Base-by-base conservation (phyloP, 2,113 vertebrate genomes). In the Cinclus cinclus region DNA sequence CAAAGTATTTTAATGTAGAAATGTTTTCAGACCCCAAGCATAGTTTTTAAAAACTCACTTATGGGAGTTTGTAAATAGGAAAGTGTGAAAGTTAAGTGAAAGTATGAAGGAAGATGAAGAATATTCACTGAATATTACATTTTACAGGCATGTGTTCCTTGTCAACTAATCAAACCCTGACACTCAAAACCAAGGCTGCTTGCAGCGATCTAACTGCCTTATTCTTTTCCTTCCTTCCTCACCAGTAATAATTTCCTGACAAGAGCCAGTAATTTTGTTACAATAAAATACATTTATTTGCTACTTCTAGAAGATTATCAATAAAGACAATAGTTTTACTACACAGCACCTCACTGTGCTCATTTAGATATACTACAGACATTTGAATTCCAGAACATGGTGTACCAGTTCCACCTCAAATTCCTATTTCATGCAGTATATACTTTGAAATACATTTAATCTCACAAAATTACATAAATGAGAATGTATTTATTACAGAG, bases 81-180 rank as follows among this genome's bases (percentile, higher is more conserved):
- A 55, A 37, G 4, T 42, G 25, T 33, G 56, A 73, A 80, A 71
- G 6, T 4, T 71, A 64, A 49, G 31, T 71, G 23, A 42, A 76
- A 73, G 30, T 12, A 56, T 23, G 16, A 75, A 46, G 47, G 35
- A 37, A 52, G 18, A 70, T 41, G 13, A 79, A 80, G 11, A 74
- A 55, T 15, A 7, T 64, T 74, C 33, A 27, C 15, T 33, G 22
- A 77, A 14, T 16, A 60, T 49, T 44, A 64, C 1, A n/a, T 49
- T 73, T 64, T 68, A 84, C 9, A 81, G 14, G 37, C 0, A 2
- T 0, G 0, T 28, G 24, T 19, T 82, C 53, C 37, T 84, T 8
- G 13, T 14, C 49, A 81, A 46, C 15, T 82, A 78, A 74, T n/a
- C 21, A 56, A 39, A 82, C 82, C 15, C 14, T 39, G 46, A 58